phyloP scores from a whole-genome alignment of 2,888 invertebrate species.

The Oscheius onirici region DNA sequence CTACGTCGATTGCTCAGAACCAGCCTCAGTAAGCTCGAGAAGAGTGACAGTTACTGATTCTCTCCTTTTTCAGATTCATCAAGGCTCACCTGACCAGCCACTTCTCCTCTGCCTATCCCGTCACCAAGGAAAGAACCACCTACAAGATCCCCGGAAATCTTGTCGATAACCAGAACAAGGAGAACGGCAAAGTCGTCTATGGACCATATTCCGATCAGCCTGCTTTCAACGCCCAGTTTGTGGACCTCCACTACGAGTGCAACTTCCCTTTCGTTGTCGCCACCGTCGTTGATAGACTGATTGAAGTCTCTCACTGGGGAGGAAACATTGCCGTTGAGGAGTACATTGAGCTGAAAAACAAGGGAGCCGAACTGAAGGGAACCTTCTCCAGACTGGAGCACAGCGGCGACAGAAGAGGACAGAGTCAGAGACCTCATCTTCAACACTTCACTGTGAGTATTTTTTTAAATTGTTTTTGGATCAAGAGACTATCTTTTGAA shows the following conservation, averaged over 20 bases:
- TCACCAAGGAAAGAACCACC: constrained; percentile 83
- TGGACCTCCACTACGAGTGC: constrained; percentile 91
- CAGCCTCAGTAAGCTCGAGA: constrained; percentile 81
- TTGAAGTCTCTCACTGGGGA: constrained; percentile 96
- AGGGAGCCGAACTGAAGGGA: constrained; percentile 87
- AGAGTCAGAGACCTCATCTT: constrained; percentile 82
- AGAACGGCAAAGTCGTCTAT: constrained; percentile 83
- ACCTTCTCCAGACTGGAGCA: constrained; percentile 92
- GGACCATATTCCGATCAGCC: constrained; percentile 86
- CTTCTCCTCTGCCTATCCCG: constrained; percentile 84
- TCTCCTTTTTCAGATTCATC: constrained; percentile 77
- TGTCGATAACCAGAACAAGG: constrained; percentile 75
- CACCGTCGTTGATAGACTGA: constrained; percentile 82
- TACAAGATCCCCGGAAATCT: constrained; percentile 78
- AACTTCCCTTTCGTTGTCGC: constrained; percentile 95
- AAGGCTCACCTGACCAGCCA: constrained; percentile 86
- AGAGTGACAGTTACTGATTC: neutral
- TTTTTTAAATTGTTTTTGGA: no score
- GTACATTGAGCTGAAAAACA: constrained; percentile 87
- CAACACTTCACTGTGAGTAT: constrained; percentile 84
- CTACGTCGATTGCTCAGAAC: constrained; percentile 87
- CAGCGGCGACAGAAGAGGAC: constrained; percentile 88
- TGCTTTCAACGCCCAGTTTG: constrained; percentile 77
- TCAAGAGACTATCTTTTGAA: no score
- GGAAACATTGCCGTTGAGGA: constrained; percentile 94